Percentiles rank a stretch among this genome's conserved stretches.
Evolutionary conservation across 2,888 invertebrate genomes (phyloP).

Genomic region (Tiliacea aurago): DNA sequence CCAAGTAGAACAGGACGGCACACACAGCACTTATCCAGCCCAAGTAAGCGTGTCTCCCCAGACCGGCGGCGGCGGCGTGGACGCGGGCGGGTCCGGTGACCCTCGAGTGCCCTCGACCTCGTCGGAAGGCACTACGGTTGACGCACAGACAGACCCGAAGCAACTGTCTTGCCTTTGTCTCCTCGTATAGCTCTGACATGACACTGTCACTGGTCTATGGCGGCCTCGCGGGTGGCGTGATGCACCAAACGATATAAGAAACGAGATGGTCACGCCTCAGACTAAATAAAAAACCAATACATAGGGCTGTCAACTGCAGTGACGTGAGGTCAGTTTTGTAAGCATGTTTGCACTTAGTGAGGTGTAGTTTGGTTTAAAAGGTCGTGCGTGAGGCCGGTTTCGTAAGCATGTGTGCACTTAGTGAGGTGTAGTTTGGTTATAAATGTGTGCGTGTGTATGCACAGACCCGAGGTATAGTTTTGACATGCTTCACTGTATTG

Average conservation of each 20-base stretch:
- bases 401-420: too few species aligned
- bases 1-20: neutral
- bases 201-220: neutral
- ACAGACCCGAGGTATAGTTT: too few species aligned
- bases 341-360: too few species aligned
- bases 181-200: constrained; percentile 18
- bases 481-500: too few species aligned
- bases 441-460: too few species aligned
- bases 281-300: too few species aligned
- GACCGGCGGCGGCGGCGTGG: neutral
- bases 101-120: neutral
- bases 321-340: too few species aligned
- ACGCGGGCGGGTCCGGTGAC: neutral
- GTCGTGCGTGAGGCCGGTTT: too few species aligned
- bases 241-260: neutral
- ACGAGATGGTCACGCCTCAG: constrained; percentile 14
- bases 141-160: neutral
- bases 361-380: too few species aligned
- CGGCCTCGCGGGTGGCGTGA: neutral
- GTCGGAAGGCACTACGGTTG: neutral
- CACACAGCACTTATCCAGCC: neutral
- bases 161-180: constrained; percentile 19
- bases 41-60: neutral
- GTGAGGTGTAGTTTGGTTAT: too few species aligned
- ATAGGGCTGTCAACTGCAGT: too few species aligned